Evolutionary conservation across 2,797 vertebrate genomes (phyloP).

Genomic region (Nannoperca obscura): DNA sequence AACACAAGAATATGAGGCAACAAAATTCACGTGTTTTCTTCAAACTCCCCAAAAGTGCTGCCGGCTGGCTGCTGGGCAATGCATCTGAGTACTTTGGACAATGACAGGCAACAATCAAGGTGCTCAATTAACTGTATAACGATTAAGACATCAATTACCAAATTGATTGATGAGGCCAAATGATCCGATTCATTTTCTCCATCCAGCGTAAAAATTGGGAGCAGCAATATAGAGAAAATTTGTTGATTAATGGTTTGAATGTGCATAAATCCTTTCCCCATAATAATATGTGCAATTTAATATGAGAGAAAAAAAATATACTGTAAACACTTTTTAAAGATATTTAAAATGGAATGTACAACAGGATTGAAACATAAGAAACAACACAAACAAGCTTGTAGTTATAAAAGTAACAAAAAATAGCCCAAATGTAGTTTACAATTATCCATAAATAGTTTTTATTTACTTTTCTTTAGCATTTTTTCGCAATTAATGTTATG

Average conservation of each 20-base stretch:
- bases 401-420: not conserved
- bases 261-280: conserved; percentile 74
- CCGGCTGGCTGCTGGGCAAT: conserved; percentile 58
- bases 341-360: not conserved
- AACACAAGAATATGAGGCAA: conserved; percentile 6
- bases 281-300: conserved; percentile 56
- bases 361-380: not conserved
- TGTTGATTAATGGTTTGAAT: conserved; percentile 88
- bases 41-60: conserved; percentile 34
- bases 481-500: conserved; percentile 37
- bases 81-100: conserved; percentile 82
- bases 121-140: conserved; percentile 97
- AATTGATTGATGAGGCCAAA: conserved; percentile 96
- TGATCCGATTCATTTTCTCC: conserved; percentile 93
- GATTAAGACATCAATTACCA: conserved; percentile 95
- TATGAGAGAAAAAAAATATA: conserved; percentile 17
- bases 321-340: conserved; percentile 30
- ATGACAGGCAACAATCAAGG: conserved; percentile 88
- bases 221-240: conserved; percentile 85
- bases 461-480: conserved; percentile 27
- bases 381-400: not conserved
- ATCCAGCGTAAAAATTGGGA: conserved; percentile 89
- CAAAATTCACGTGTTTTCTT: conserved; percentile 51
- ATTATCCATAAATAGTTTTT: not conserved
- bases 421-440: not conserved